Base-by-base conservation (phyloP, 2,888 invertebrate genomes). In the Podotricha telesiphe region DNA sequence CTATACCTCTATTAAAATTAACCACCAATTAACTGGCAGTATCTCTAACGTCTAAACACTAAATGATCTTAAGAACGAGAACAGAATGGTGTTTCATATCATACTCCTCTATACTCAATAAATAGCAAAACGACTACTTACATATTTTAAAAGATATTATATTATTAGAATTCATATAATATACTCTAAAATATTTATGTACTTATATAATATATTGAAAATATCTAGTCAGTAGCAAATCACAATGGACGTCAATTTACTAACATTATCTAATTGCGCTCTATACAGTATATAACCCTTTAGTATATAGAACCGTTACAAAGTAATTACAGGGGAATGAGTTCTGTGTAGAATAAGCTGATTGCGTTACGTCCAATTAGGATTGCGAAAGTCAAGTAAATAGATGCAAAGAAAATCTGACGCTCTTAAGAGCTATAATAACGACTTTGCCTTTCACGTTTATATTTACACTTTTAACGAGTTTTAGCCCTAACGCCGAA, bases 291-390 rank as follows among this genome's bases (percentile, higher is more conserved):
- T 28, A 11, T 34, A 67, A 45, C 50, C 61, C 45, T 42, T 37
- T 51, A 37, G 17, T 50, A 47, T 45, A 62, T 48, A 59, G 63
- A 59, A 51, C 53, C 59, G 51, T 59, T 58, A 58, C 37, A 45
- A 28, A 55, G 47, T 63, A 67, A 72, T 72, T 69, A 72, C 53
- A 53, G 40, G 61, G 40, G 6, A 59, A 68, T 51, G 67, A 65
- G 42, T 50, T 56, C 67, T 37, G 47, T 37, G 47, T 42, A 47
- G 62, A 65, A 68, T 65, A 59, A 61, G 56, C 69, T 71, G 71
- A 74, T 74, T 71, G 71, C 73, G 66, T 68, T 68, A 66, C 51
- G 66, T 65, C 65, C 66, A 63, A 53, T 67, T 53, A 55, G 61
- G 28, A 45, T 53, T 67, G 45, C 51, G 51, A 53, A 67, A 67